These are phyloP conservation scores for Odontesthes bonariensis DNA, from an alignment of 2,113 vertebrate genomes.

Conservation along the genomic window DNA sequence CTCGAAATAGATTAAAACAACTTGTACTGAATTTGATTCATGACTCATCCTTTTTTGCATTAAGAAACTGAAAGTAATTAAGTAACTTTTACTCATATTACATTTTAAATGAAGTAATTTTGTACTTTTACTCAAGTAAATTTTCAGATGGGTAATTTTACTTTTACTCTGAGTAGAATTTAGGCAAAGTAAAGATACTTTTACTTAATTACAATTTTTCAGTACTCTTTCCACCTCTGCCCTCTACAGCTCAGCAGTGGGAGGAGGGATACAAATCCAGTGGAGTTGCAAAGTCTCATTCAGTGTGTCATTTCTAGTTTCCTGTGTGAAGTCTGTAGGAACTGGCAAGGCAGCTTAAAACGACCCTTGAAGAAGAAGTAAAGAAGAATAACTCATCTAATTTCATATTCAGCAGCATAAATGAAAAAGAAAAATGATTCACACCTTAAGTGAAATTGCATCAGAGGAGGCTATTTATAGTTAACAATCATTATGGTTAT, in stretches of 20 bases:
- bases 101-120: too few species aligned
- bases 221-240: too few species aligned
- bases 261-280: slow-evolving; percentile 31
- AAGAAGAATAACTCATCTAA: slow-evolving; percentile 8
- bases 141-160: too few species aligned
- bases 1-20: too few species aligned
- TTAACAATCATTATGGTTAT: slow-evolving; percentile 34
- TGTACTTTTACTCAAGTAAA: too few species aligned
- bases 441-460: slow-evolving; percentile 47
- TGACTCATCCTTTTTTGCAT: too few species aligned
- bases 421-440: slow-evolving; percentile 21
- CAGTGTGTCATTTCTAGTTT: slow-evolving; percentile 51
- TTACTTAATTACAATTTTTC: too few species aligned
- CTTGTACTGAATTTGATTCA: too few species aligned
- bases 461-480: slow-evolving; percentile 52
- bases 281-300: slow-evolving; percentile 36
- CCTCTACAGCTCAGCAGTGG: slow-evolving; percentile 41
- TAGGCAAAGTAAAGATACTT: too few species aligned
- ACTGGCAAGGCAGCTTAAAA: slow-evolving; percentile 21
- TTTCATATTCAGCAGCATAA: slow-evolving; percentile 22
- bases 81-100: too few species aligned
- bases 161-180: too few species aligned
- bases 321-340: slow-evolving; percentile 39
- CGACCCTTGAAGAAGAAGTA: slow-evolving; percentile 10
- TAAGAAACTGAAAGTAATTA: too few species aligned